phyloP scores from a whole-genome alignment of 2,888 invertebrate species.

The Dione vanillae region DNA sequence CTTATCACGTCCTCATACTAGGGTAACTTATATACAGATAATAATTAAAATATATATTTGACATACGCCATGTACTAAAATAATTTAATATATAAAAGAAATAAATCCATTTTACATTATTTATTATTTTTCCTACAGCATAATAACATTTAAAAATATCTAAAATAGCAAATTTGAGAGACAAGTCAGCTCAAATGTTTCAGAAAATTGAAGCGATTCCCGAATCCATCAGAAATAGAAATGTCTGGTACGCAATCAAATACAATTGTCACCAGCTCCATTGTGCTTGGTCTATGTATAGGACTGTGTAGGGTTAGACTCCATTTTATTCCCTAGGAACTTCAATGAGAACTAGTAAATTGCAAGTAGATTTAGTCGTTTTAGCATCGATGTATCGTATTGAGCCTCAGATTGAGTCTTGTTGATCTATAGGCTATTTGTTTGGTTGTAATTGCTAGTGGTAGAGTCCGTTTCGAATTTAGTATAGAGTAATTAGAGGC shows the following conservation, averaged over 20 bases:
- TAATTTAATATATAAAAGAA: too few relatives aligned
- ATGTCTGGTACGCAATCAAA: conserved; percentile 43
- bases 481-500: too few relatives aligned
- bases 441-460: neutral
- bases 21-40: too few relatives aligned
- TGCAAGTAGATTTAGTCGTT: neutral
- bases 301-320: conserved; percentile 8
- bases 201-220: conserved; percentile 17
- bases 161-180: neutral
- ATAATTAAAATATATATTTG: too few relatives aligned
- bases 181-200: neutral
- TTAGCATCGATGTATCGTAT: neutral
- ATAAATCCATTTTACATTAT: too few relatives aligned
- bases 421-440: neutral
- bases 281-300: conserved; percentile 32
- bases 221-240: conserved; percentile 25
- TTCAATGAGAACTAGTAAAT: conserved; percentile 1
- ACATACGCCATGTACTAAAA: too few relatives aligned
- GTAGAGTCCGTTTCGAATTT: neutral
- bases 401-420: neutral
- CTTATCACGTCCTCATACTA: too few relatives aligned
- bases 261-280: conserved; percentile 40
- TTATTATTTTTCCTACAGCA: neutral
- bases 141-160: neutral
- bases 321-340: conserved; percentile 26